Evolutionary conservation across 1,140 invertebrate species (phyloP), one percentile per base, ranked within the genome.

Genomic region (Drosophila bipectinata): DNA sequence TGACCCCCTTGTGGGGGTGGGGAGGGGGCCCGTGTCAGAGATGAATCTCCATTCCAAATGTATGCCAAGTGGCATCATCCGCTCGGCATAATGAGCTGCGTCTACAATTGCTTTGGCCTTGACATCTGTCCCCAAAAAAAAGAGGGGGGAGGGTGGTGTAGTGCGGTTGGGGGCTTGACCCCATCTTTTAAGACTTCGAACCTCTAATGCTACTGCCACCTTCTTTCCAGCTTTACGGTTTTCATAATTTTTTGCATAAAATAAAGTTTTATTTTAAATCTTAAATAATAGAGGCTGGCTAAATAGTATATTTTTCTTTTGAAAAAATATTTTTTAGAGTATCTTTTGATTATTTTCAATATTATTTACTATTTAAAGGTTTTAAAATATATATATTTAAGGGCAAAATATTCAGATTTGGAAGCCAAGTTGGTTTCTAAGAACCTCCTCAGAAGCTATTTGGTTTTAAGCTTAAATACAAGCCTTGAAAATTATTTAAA

Each of bases 51-150:
- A 45, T 44, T 57, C 51, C 51, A 85, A 85, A 87, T 85, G 81
- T 87, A 87, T 87, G 82, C 82, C 79, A 87, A 87, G 82, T 88
- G 79, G 64, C 67, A 80, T 68, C 72, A 85, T 68, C 72, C 74
- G 83, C 75, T 87, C 88, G 74, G 82, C 82, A 87, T 87, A 87
- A 87, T 87, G 82, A 87, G 83, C 74, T 76, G 73, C 56, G 51
- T 77, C 63, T 55, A 87, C 82, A 85, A 85, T 76, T 87, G 75
- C 60, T 78, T 49, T 64, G 71, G 81, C 82, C 82, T 87, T 87
- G 78, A 58, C 62, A 77, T 69, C 62, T 68, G 62, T 39, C 41
- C 41, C 41, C 41, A 6, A 44, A 14, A 14, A 44, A n/a, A 6
- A 5, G 1, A 6, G 26, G 26, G 26, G 26, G 5, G 18, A 18